These are phyloP conservation scores for Stegana nigrithorax DNA, from an alignment of 2,888 invertebrate genomes.

Conservation along the genomic window DNA sequence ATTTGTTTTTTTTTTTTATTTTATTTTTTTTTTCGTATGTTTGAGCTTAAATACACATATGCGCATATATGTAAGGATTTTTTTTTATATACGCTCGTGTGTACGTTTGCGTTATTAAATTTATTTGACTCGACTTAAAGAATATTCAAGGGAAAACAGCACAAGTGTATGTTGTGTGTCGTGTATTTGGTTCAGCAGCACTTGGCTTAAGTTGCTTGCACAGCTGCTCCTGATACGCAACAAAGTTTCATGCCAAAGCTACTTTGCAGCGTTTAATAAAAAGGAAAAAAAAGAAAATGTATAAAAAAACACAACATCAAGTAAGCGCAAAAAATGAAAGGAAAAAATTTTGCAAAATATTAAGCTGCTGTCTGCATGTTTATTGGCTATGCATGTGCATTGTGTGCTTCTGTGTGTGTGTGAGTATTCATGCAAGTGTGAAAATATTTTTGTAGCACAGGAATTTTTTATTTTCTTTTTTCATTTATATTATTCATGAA, in stretches of 20 bases:
- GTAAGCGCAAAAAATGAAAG: no score
- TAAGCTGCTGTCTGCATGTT: neutral
- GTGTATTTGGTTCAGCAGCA: no score
- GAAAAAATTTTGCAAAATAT: neutral
- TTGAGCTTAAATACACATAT: neutral
- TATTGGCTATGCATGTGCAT: neutral
- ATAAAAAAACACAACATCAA: no score
- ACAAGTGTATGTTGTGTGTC: constrained; percentile 8
- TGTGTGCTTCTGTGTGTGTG: neutral
- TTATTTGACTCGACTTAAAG: constrained; percentile 35
- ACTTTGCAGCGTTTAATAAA: neutral
- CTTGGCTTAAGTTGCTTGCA: neutral
- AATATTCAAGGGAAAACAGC: no score
- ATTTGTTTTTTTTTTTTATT: neutral
- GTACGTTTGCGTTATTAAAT: constrained; percentile 41
- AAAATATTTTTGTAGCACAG: neutral
- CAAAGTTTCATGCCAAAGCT: neutral
- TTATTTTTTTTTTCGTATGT: neutral
- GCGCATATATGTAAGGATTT: neutral
- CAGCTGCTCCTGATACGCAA: constrained; percentile 7
- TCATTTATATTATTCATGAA: neutral
- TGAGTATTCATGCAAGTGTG: neutral
- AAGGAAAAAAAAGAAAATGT: no score
- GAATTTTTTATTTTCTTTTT: neutral
- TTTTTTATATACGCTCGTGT: constrained; percentile 22